A percentile compares a stretch with the other conserved stretches of the same genome.
Evolutionary conservation across 2,113 vertebrate genomes (phyloP).

Genomic region (Geococcyx californianus): DNA sequence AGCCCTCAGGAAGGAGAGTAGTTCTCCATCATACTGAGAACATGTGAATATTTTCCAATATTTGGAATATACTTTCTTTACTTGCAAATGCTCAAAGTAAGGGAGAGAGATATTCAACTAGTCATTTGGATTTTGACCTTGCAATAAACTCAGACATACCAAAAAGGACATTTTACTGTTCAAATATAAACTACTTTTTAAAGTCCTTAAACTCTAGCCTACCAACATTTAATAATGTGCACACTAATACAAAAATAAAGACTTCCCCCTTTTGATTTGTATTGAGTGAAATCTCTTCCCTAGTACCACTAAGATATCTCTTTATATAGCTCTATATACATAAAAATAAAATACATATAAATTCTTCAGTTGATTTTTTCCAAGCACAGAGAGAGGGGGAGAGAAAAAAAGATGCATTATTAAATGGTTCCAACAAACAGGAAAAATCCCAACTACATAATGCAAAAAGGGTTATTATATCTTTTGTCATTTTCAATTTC

Average conservation of each 20-base stretch:
- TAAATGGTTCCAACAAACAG: background rate
- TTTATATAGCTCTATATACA: background rate
- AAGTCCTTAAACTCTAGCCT: too few species aligned
- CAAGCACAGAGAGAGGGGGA: background rate
- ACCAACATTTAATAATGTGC: background rate
- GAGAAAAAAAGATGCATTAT: background rate
- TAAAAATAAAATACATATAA: background rate
- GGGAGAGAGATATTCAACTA: background rate
- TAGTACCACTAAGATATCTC: background rate
- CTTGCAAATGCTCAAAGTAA: background rate
- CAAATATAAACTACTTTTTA: background rate
- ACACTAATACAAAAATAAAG: background rate
- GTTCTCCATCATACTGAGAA: background rate
- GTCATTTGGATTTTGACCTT: background rate
- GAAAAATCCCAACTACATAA: background rate
- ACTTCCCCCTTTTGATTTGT: background rate
- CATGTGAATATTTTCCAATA: background rate
- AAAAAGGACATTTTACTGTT: background rate
- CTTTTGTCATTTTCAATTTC: background rate
- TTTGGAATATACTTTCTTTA: background rate
- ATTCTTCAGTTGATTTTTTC: background rate
- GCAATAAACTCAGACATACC: background rate
- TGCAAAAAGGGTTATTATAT: background rate
- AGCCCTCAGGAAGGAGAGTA: background rate
- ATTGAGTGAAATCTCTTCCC: background rate